These are phyloP conservation scores for Arremon brunneinucha DNA, from an alignment of 2,797 vertebrate genomes.

Conservation along the genomic window DNA sequence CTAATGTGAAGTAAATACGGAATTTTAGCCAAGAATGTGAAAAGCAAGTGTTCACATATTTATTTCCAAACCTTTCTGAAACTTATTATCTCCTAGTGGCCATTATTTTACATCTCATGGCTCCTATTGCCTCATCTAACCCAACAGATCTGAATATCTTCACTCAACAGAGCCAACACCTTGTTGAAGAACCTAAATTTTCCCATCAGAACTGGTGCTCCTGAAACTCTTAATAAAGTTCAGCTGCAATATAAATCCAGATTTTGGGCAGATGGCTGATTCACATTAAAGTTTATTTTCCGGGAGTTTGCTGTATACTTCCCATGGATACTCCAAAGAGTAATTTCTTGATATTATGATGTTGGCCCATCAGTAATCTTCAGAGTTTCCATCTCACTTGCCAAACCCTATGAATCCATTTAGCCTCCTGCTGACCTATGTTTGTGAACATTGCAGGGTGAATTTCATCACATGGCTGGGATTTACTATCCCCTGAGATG, in stretches of 20 bases:
- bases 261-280: not conserved
- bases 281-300: slow-evolving; percentile 35
- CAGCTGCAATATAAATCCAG: slow-evolving; percentile 14
- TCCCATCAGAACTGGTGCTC: not conserved
- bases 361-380: slow-evolving; percentile 29
- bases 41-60: not conserved
- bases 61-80: not conserved
- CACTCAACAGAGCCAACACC: not conserved
- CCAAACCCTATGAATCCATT: slow-evolving; percentile 44
- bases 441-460: slow-evolving; percentile 37
- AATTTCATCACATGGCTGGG: slow-evolving; percentile 32
- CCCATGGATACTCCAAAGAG: slow-evolving; percentile 48
- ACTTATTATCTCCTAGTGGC: not conserved
- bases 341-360: slow-evolving; percentile 47
- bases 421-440: slow-evolving; percentile 50
- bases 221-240: not conserved
- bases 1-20: not conserved
- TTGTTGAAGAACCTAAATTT: not conserved
- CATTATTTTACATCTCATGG: not conserved
- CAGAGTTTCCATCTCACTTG: slow-evolving; percentile 53
- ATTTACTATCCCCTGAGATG: not conserved
- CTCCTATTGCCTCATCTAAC: not conserved
- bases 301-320: slow-evolving; percentile 20
- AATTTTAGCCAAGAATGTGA: not conserved
- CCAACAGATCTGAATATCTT: not conserved